Evolutionary conservation across 2,797 vertebrate genomes (phyloP).

Genomic region (Trichosurus vulpecula): DNA sequence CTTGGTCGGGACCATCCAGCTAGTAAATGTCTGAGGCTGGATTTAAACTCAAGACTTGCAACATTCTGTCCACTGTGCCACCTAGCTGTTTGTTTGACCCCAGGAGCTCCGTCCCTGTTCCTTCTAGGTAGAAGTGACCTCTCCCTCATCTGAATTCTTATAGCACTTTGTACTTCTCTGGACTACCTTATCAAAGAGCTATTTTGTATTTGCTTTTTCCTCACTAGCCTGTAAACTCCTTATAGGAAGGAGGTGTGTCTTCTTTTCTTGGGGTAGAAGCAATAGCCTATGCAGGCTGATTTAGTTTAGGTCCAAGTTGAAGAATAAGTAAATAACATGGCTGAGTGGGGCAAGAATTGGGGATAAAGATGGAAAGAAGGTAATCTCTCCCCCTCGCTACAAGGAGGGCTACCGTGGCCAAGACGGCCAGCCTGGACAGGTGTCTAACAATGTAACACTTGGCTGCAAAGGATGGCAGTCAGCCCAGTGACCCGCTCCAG

Average conservation of each 20-base stretch:
- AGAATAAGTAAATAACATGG: slow-evolving; percentile 28
- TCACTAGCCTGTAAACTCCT: background rate
- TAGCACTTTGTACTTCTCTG: background rate
- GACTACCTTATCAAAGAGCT: background rate
- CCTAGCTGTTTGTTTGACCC: background rate
- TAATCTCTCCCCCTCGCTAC: background rate
- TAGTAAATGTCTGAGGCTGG: background rate
- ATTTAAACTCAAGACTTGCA: background rate
- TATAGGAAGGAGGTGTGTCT: background rate
- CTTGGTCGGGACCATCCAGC: background rate
- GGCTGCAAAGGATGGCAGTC: background rate
- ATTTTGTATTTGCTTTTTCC: background rate
- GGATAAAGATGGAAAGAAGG: background rate
- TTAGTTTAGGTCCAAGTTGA: slow-evolving; percentile 6
- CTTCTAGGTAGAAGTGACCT: too few species aligned
- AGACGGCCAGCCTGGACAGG: background rate
- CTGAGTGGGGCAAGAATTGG: too few species aligned
- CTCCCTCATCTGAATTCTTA: too few species aligned
- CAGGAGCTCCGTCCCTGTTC: too few species aligned
- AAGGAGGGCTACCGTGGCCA: background rate
- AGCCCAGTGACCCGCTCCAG: background rate
- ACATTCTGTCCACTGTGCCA: background rate
- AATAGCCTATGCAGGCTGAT: background rate
- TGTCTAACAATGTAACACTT: background rate
- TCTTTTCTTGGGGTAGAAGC: background rate